Conservation (phyloP, 1,140 invertebrate species). For the Oscheius sp. region DNA sequence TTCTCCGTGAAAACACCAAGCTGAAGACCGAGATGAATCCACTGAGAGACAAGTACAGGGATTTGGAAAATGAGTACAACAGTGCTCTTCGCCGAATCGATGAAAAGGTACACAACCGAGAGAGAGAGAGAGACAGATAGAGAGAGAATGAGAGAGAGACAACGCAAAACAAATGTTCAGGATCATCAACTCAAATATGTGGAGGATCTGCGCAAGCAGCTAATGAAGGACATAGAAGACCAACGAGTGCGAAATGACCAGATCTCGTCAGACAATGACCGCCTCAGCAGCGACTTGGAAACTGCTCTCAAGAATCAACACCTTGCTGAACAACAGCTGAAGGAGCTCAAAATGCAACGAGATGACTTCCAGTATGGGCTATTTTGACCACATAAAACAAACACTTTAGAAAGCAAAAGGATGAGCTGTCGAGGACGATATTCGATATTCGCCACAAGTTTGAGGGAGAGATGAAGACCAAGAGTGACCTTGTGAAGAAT, state of each 20-base stretch:
- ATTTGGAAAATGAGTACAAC: constrained; percentile 57
- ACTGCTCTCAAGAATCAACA: constrained; percentile 40
- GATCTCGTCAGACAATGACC: constrained; percentile 47
- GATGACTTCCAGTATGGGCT: constrained; percentile 50
- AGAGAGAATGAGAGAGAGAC: neutral
- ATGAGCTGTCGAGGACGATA: constrained; percentile 49
- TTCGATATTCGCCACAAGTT: constrained; percentile 49
- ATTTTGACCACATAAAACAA: neutral
- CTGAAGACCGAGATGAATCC: constrained; percentile 53
- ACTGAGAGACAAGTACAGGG: constrained; percentile 51
- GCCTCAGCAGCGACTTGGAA: constrained; percentile 45
- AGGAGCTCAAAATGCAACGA: constrained; percentile 55
- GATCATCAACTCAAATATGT: constrained; percentile 48
- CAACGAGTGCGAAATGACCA: constrained; percentile 44
- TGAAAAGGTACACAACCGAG: constrained; percentile 48
- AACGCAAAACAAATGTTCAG: constrained; percentile 35
- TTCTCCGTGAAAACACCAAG: constrained; percentile 53
- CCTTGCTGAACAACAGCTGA: constrained; percentile 51
- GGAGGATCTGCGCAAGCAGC: constrained; percentile 44
- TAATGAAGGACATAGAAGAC: constrained; percentile 46
- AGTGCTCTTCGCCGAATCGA: constrained; percentile 46
- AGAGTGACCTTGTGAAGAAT: constrained; percentile 43
- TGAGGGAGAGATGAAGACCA: constrained; percentile 45
- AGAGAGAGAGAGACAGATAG: too few species aligned
- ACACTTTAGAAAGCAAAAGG: constrained; percentile 54